Evolutionary conservation across 2,113 vertebrate species (phyloP), one percentile per base, ranked within the genome.

Genomic region (Sander lucioperca): DNA sequence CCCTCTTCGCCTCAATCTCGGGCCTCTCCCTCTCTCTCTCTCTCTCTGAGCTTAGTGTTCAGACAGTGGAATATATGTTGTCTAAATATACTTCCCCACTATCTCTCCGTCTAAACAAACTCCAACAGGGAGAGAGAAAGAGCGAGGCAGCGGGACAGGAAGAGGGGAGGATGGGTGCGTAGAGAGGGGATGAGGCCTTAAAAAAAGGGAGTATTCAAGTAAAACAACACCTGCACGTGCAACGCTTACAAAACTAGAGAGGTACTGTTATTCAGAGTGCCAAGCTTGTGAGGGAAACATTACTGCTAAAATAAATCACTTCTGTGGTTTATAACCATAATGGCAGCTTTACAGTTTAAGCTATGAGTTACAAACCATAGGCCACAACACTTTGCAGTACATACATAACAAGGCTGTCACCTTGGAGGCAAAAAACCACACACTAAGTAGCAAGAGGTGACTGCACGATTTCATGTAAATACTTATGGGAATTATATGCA

Each of bases 11-110:
- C 45, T 75, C 74, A 16, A 61, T 86, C 75, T 80, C 78, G 43
- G 82, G 62, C 59, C 59, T 57, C 69, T 61, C 68, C 76, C 72
- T 76, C 91, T 81, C 83, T 84, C 83, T 74, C 84, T 88, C 88
- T n/a, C n/a, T n/a, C n/a, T 80, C 90, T 39, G 84, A 95, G 94
- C 91, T 94, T 82, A 93, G 93, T 84, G 90, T 83, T 92, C 92
- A 95, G 94, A 94, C 92, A 91, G 91, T 91, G 94, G 92, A 94
- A 91, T 90, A 94, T 87, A 84, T 89, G 88, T 90, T 89, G 89
- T 88, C 92, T 91, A 91, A 94, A 94, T 93, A 92, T 92, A 92
- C 94, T 91, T 88, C 89, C 90, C 87, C 88, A 74, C 91, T 94
- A 93, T 94, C 94, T 84, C 85, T 88, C 82, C 50, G 47, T 92